Evolutionary conservation across 2,888 invertebrate species (phyloP).

Genomic region (Plagodis pulveraria): DNA sequence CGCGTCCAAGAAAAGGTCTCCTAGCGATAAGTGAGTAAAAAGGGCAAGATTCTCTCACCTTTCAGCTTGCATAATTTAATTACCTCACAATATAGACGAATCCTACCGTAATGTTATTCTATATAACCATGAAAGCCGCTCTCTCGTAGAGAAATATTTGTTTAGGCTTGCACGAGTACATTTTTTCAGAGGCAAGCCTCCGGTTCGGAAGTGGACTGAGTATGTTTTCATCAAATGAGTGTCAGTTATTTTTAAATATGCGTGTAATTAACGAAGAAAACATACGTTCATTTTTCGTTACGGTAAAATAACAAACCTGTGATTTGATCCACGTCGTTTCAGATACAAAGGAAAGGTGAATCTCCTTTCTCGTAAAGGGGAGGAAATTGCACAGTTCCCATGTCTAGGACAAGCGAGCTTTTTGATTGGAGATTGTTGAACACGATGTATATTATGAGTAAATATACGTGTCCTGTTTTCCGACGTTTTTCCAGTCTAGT

Average conservation of each 20-base stretch:
- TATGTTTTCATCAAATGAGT: conserved; percentile 35
- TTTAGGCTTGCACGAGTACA: conserved; percentile 34
- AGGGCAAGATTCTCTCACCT: conserved; percentile 29
- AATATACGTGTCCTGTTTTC: conserved; percentile 11
- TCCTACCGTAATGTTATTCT: conserved; percentile 31
- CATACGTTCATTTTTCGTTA: conserved; percentile 18
- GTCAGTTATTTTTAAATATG: conserved; percentile 31
- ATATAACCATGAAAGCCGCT: conserved; percentile 30
- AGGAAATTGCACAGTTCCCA: conserved; percentile 41
- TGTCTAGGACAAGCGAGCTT: conserved; percentile 32
- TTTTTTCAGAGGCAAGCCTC: conserved; percentile 35
- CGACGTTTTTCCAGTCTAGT: conserved; percentile 25
- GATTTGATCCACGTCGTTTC: conserved; percentile 29
- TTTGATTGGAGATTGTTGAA: conserved; percentile 32
- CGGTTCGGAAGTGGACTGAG: conserved; percentile 20
- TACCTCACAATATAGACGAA: conserved; percentile 32
- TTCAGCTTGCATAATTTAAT: conserved; percentile 34
- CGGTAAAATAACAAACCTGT: conserved; percentile 26
- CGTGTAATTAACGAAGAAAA: conserved; percentile 29
- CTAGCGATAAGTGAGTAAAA: conserved; percentile 27
- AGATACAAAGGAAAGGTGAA: conserved; percentile 33
- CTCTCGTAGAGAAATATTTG: conserved; percentile 38
- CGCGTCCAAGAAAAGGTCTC: conserved; percentile 23
- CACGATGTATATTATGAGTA: conserved; percentile 2
- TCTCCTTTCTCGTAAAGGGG: conserved; percentile 33